Conservation (phyloP, 1,140 invertebrate genomes). For the Stenopsyche tienmushanensis region DNA sequence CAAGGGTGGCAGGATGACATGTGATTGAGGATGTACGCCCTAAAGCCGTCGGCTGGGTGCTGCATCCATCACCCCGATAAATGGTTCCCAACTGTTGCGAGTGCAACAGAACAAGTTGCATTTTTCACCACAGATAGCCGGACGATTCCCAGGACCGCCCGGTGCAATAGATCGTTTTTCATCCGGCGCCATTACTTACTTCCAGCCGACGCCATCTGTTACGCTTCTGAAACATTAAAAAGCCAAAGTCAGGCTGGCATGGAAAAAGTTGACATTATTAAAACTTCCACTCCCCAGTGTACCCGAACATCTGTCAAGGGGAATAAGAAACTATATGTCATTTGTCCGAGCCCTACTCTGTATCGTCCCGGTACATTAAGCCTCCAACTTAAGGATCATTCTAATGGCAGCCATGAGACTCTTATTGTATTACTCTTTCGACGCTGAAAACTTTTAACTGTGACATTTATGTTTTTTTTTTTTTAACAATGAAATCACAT, state of each 20-base stretch:
- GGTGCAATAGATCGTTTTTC: slow-evolving; percentile 4
- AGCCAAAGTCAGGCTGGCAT: background rate
- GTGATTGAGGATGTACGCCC: background rate
- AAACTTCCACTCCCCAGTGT: slow-evolving; percentile 32
- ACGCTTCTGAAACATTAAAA: slow-evolving; percentile 33
- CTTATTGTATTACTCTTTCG: no score
- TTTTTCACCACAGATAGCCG: background rate
- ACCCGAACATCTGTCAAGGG: slow-evolving; percentile 26
- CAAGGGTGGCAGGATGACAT: no score
- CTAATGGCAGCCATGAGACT: no score
- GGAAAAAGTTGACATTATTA: slow-evolving; percentile 37
- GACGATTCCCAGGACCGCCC: background rate
- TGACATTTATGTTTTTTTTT: no score
- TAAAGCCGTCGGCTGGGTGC: background rate
- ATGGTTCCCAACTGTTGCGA: background rate
- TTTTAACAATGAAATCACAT: no score
- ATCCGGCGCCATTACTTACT: slow-evolving; percentile 3
- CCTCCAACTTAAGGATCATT: no score
- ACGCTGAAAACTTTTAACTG: no score
- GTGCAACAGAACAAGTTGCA: background rate
- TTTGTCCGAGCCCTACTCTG: background rate
- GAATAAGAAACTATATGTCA: background rate
- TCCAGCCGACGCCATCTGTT: slow-evolving; percentile 22
- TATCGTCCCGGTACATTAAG: background rate
- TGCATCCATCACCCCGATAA: background rate